Conservation (phyloP, 2,797 vertebrate species). For the Acanthornis magna region DNA sequence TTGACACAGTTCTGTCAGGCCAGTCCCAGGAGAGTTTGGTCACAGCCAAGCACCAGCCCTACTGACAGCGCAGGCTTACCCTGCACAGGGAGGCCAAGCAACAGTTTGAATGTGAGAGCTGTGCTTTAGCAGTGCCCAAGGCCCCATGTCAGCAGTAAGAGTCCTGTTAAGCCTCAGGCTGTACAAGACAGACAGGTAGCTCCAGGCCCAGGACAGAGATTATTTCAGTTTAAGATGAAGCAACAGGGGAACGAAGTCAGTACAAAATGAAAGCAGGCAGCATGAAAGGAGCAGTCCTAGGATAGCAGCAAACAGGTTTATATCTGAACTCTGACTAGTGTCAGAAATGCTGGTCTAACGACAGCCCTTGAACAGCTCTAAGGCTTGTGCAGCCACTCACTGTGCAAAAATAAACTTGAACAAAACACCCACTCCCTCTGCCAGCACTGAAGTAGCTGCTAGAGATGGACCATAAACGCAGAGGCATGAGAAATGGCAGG, state of each 20-base stretch:
- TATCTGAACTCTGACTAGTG: not conserved
- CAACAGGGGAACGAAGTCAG: not conserved
- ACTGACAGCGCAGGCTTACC: not conserved
- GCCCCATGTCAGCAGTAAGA: not conserved
- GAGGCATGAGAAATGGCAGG: not conserved
- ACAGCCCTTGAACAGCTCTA: not conserved
- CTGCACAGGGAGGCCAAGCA: not conserved
- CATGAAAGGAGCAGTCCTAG: not conserved
- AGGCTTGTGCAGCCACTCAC: not conserved
- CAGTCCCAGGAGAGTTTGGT: not conserved
- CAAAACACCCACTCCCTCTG: slow-evolving; percentile 1
- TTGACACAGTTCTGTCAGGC: not conserved
- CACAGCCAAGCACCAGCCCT: not conserved
- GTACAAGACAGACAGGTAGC: not conserved
- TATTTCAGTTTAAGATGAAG: not conserved
- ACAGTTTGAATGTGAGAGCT: not conserved
- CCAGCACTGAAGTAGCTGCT: not conserved
- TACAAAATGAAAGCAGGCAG: not conserved
- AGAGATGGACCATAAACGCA: not conserved
- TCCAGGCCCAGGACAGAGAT: not conserved
- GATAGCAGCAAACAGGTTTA: not conserved
- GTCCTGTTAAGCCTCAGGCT: not conserved
- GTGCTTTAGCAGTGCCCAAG: not conserved
- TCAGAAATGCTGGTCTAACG: not conserved
- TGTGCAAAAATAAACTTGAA: not conserved